A percentile compares a stretch with the other conserved stretches of the same genome.
phyloP scores from a whole-genome alignment of 2,888 invertebrate genomes.

The Drosophila emarginata region DNA sequence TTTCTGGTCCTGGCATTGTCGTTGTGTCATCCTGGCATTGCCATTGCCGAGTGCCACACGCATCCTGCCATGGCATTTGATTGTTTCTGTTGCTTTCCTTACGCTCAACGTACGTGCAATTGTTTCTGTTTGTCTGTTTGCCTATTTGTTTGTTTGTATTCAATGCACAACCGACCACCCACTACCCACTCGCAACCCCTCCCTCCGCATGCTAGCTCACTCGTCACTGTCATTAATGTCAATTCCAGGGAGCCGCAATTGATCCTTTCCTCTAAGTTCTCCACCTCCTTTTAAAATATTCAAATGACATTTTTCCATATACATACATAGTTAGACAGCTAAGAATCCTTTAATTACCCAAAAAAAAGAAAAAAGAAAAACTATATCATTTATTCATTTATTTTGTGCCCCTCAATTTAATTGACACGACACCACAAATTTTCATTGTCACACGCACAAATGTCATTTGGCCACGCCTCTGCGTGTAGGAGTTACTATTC shows the following conservation, averaged over 20 bases:
- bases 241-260: slow-evolving; percentile 33
- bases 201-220: slow-evolving; percentile 9
- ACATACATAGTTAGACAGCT: slow-evolving; percentile 5
- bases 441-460: slow-evolving; percentile 62
- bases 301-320: slow-evolving; percentile 53
- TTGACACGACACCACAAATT: slow-evolving; percentile 49
- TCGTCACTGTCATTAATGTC: slow-evolving; percentile 73
- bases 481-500: neutral
- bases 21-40: neutral
- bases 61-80: slow-evolving; percentile 46
- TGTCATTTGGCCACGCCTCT: slow-evolving; percentile 50
- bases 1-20: slow-evolving; percentile 1
- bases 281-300: slow-evolving; percentile 67
- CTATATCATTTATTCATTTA: slow-evolving; percentile 66
- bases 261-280: slow-evolving; percentile 11
- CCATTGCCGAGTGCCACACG: slow-evolving; percentile 10
- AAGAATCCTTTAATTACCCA: slow-evolving; percentile 59
- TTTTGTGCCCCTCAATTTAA: slow-evolving; percentile 41
- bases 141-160: slow-evolving; percentile 36
- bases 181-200: neutral
- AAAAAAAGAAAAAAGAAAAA: slow-evolving; percentile 35
- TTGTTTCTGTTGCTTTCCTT: slow-evolving; percentile 35
- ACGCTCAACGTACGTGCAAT: slow-evolving; percentile 35
- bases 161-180: slow-evolving; percentile 57
- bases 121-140: slow-evolving; percentile 52